phyloP scores from a whole-genome alignment of 2,113 vertebrate species.

The Brachypodius melanocephalos region DNA sequence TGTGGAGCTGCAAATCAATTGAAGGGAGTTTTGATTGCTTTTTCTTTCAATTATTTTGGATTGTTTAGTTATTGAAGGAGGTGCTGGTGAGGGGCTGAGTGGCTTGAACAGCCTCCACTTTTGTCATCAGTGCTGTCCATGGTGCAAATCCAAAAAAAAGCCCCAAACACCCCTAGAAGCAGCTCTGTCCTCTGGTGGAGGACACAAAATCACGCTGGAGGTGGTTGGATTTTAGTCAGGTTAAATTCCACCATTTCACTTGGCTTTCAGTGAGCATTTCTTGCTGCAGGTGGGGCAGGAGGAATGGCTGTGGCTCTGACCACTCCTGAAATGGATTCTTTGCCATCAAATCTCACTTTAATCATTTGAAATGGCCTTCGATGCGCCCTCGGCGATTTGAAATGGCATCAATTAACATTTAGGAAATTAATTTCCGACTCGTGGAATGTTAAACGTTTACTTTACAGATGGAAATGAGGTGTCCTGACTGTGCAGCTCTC shows the following conservation, averaged over 20 bases:
- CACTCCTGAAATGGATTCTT: not conserved
- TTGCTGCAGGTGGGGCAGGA: not conserved
- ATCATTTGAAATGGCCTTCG: conserved; percentile 11
- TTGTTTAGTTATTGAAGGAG: not conserved
- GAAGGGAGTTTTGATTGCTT: fast-evolving
- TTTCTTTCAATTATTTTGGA: not conserved
- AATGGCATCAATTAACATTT: conserved; percentile 63
- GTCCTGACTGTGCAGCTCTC: not conserved
- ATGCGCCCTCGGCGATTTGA: conserved; percentile 32
- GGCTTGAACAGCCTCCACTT: not conserved
- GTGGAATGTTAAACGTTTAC: conserved; percentile 43
- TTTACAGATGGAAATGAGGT: conserved; percentile 47
- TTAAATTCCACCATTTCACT: not conserved
- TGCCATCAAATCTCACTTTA: not conserved
- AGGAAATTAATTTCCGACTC: conserved; percentile 33
- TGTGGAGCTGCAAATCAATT: not conserved
- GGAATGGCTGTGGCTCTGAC: not conserved
- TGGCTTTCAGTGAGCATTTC: not conserved
- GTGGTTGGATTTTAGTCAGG: not conserved
- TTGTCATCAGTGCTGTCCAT: fast-evolving
- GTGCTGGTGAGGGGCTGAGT: fast-evolving
- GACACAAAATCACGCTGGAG: not conserved
- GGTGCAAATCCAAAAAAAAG: not conserved
- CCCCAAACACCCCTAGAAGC: not conserved
- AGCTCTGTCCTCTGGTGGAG: not conserved